Conservation (phyloP, 2,797 vertebrate species). For the Muscicapa comitata region DNA sequence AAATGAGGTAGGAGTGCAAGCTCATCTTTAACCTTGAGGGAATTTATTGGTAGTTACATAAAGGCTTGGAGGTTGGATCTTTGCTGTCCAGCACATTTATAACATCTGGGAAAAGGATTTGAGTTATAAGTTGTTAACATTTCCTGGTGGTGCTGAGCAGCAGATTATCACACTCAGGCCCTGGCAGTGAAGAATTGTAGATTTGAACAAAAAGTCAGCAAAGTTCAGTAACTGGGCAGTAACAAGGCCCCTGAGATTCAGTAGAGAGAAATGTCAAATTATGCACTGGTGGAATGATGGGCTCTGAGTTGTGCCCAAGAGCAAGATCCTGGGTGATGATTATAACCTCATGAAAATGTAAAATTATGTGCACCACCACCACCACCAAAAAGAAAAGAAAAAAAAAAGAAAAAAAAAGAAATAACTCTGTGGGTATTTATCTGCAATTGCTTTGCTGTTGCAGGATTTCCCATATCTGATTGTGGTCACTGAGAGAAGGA, state of each 20-base stretch:
- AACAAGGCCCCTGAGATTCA: background rate
- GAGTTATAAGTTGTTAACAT: background rate
- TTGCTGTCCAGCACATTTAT: background rate
- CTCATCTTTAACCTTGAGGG: background rate
- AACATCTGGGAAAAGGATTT: background rate
- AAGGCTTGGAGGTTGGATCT: background rate
- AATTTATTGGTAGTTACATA: background rate
- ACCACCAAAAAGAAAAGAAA: too few relatives aligned
- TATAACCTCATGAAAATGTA: background rate
- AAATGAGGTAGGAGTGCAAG: background rate
- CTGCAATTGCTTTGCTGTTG: background rate
- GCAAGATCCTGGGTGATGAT: background rate
- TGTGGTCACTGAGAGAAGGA: background rate
- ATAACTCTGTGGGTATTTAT: background rate
- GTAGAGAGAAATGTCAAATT: background rate
- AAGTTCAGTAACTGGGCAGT: background rate
- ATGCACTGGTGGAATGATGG: background rate
- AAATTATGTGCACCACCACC: rapidly evolving
- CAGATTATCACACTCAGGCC: background rate
- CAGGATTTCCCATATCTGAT: background rate
- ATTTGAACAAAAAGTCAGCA: background rate
- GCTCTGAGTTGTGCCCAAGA: background rate
- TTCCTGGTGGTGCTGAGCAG: background rate
- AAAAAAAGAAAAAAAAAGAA: too few relatives aligned
- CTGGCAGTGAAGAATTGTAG: background rate